A percentile compares a stretch with the other conserved stretches of the same genome.
These are phyloP conservation scores for Cylas formicarius DNA, from an alignment of 1,140 invertebrate species.

Conservation along the genomic window DNA sequence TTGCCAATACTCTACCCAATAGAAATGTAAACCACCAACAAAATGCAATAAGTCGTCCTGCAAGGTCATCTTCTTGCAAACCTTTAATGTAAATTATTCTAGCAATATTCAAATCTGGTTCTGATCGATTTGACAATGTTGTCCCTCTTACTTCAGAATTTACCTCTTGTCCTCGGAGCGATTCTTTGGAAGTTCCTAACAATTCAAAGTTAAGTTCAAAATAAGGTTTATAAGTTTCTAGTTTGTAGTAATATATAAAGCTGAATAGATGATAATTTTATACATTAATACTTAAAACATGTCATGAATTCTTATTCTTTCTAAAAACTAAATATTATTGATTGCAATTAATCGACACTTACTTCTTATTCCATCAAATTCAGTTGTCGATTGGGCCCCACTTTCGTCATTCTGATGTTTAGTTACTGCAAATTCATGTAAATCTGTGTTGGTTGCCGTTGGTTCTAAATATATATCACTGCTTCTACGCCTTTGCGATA, in stretches of 20 bases:
- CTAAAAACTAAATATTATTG: no score
- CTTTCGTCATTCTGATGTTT: not conserved
- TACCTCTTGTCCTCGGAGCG: no score
- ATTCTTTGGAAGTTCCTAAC: no score
- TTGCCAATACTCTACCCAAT: conserved; percentile 56
- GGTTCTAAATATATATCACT: conserved; percentile 35
- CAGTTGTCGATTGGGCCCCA: no score
- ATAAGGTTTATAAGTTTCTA: no score
- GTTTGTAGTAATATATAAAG: conserved; percentile 6
- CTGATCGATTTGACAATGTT: not conserved
- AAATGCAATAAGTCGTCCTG: conserved; percentile 57
- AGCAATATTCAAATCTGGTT: conserved; percentile 26
- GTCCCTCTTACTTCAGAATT: conserved; percentile 1
- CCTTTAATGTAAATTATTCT: conserved; percentile 26
- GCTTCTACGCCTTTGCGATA: conserved; percentile 26
- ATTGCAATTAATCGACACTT: no score
- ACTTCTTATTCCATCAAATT: no score
- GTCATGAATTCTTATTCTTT: no score
- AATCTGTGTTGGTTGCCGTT: conserved; percentile 3
- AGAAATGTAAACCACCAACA: conserved; percentile 67
- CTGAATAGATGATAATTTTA: conserved; percentile 1
- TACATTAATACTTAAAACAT: no score
- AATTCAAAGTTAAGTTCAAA: no score
- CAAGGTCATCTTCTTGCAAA: conserved; percentile 54
- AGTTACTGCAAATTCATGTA: not conserved